These are phyloP conservation scores for Pollachius pollachius DNA, from an alignment of 2,113 vertebrate genomes.

Conservation along the genomic window DNA sequence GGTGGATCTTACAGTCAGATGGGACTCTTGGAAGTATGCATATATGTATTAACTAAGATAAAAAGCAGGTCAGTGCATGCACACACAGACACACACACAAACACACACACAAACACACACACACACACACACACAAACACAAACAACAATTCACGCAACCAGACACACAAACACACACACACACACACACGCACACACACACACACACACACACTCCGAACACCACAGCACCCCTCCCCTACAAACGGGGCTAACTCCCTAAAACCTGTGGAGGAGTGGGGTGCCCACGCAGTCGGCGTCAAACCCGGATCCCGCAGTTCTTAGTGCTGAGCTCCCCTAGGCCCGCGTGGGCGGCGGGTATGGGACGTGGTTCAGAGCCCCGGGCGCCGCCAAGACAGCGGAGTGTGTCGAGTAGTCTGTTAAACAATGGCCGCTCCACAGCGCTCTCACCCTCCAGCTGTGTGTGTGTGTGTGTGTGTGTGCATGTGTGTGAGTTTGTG, in stretches of 20 bases:
- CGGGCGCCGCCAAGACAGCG: slow-evolving; percentile 16
- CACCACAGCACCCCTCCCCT: too few species aligned
- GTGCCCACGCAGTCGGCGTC: too few species aligned
- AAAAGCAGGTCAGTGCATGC: background rate
- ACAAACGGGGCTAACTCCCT: too few species aligned
- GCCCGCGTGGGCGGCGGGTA: slow-evolving; percentile 36
- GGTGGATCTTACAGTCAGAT: too few species aligned
- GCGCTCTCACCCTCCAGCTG: background rate
- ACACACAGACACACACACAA: background rate
- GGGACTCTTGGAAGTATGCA: too few species aligned
- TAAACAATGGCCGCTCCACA: slow-evolving; percentile 14
- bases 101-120: background rate
- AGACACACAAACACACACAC: background rate
- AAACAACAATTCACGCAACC: background rate
- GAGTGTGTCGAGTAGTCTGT: slow-evolving; percentile 1
- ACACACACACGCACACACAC: slow-evolving; percentile 3
- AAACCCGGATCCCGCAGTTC: too few species aligned
- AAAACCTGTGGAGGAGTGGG: too few species aligned
- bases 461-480: too few species aligned
- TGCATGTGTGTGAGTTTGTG: too few species aligned
- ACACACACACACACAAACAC: background rate
- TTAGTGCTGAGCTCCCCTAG: too few species aligned
- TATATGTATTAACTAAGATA: too few species aligned
- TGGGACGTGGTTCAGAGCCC: slow-evolving; percentile 24
- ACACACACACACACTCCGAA: background rate